Conservation (phyloP, 2,797 vertebrate species). For the Phataginus tricuspis region DNA sequence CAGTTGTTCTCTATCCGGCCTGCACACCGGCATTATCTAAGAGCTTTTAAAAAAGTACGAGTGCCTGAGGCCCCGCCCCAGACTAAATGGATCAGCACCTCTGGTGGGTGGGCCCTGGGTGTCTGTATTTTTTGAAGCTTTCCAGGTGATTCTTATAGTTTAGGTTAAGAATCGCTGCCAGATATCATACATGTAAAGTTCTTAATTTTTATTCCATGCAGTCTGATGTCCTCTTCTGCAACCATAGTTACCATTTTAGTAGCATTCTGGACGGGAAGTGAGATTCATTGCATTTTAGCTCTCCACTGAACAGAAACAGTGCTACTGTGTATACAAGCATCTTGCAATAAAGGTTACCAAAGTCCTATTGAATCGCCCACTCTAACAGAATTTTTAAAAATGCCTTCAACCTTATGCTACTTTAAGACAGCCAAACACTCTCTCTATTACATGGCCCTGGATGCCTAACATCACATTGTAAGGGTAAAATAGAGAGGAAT, state of each 20-base stretch:
- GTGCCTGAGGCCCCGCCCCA: background rate
- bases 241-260: background rate
- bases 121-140: background rate
- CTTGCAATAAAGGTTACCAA: background rate
- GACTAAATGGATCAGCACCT: background rate
- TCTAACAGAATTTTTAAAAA: constrained; percentile 59
- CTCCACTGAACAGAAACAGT: background rate
- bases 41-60: background rate
- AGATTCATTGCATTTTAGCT: constrained; percentile 36
- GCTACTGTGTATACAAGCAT: background rate
- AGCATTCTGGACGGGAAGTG: background rate
- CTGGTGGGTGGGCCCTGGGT: background rate
- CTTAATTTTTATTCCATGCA: background rate
- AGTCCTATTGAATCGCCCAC: constrained; percentile 43
- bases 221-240: background rate
- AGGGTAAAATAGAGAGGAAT: constrained; percentile 44
- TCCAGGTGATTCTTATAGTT: background rate
- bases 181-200: background rate
- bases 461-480: constrained; percentile 19
- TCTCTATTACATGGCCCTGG: background rate
- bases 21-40: background rate
- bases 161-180: background rate
- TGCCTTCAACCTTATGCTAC: constrained; percentile 52
- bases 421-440: constrained; percentile 45
- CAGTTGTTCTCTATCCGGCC: background rate